Conservation (phyloP, 1,140 invertebrate species). For the Sesamia nonagrioides region DNA sequence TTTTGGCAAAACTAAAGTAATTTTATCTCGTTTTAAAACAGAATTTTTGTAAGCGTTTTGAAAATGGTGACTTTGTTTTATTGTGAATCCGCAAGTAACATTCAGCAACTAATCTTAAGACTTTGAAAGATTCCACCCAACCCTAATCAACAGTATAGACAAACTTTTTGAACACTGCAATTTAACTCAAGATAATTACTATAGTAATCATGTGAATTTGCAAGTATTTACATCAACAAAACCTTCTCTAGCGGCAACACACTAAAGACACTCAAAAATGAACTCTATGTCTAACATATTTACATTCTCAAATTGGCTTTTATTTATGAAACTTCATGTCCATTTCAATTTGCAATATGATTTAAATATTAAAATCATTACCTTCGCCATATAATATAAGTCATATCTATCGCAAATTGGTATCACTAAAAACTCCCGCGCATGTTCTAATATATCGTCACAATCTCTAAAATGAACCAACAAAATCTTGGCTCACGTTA, state of each 20-base stretch:
- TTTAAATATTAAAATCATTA: not conserved
- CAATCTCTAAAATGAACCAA: constrained; percentile 3
- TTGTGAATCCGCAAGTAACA: no score
- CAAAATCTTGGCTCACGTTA: constrained; percentile 38
- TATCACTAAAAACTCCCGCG: not conserved
- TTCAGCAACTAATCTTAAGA: no score
- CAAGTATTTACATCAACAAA: constrained; percentile 39
- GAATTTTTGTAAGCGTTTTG: no score
- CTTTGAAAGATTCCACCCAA: not conserved
- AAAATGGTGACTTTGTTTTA: no score
- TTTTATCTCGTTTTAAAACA: no score
- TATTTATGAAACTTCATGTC: not conserved
- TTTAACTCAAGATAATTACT: constrained; percentile 14
- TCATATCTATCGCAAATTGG: not conserved
- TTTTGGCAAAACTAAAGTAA: no score
- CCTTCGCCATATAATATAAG: not conserved
- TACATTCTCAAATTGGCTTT: constrained; percentile 32
- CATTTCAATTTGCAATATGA: not conserved
- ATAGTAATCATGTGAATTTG: not conserved
- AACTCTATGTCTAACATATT: constrained; percentile 1
- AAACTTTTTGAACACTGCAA: constrained; percentile 34
- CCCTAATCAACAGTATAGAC: constrained; percentile 20
- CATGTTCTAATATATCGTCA: not conserved
- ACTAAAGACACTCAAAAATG: constrained; percentile 21
- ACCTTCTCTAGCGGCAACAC: constrained; percentile 38